These are phyloP conservation scores for Eupithecia subfuscata DNA, from an alignment of 2,888 invertebrate species.

Conservation along the genomic window DNA sequence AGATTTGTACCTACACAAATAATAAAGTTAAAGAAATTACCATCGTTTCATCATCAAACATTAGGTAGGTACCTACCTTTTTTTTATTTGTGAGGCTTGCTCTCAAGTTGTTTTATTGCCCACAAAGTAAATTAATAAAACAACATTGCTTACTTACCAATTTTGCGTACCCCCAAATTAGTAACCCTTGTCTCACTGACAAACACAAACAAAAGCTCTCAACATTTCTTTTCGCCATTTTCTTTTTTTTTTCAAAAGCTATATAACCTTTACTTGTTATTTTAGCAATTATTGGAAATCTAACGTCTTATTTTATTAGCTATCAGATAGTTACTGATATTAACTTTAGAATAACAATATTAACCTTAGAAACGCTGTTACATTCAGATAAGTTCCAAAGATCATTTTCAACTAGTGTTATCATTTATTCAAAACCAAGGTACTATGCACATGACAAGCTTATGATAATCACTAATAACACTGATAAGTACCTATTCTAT, in stretches of 20 bases:
- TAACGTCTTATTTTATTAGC: constrained; percentile 18
- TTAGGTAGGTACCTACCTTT: too few species aligned
- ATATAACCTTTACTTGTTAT: neutral
- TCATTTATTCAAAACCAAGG: neutral
- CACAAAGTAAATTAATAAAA: neutral
- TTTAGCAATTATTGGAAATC: neutral
- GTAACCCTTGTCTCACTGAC: constrained; percentile 35
- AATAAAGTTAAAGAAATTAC: too few species aligned
- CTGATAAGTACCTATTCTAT: neutral
- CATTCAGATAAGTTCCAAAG: constrained; percentile 15
- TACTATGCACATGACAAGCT: neutral
- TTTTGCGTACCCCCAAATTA: constrained; percentile 38
- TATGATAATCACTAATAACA: neutral
- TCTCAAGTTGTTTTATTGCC: too few species aligned
- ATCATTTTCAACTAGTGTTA: constrained; percentile 6
- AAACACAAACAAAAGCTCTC: constrained; percentile 40
- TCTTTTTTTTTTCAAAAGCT: neutral
- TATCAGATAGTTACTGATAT: constrained; percentile 17
- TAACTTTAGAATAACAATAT: too few species aligned
- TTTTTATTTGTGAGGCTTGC: too few species aligned
- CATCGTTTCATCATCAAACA: too few species aligned
- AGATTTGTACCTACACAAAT: too few species aligned
- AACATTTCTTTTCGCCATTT: constrained; percentile 16
- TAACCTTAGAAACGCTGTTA: constrained; percentile 21
- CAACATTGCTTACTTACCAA: constrained; percentile 37